Conservation (phyloP, 2,113 vertebrate genomes). For the Capricornis sumatraensis region DNA sequence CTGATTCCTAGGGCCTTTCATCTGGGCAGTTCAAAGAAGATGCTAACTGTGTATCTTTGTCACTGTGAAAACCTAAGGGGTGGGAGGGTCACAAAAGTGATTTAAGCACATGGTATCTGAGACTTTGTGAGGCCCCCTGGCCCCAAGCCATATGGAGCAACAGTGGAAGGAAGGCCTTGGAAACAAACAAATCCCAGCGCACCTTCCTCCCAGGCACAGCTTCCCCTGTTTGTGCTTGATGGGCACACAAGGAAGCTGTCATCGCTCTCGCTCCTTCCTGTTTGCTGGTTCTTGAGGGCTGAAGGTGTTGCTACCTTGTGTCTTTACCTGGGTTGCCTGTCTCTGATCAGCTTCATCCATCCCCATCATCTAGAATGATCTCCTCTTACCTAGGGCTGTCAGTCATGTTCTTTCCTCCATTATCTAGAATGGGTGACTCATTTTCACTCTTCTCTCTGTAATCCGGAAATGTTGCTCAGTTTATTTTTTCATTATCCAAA, state of each 20-base stretch:
- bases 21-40: neutral
- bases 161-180: neutral
- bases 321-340: neutral
- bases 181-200: neutral
- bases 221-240: conserved; percentile 1
- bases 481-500: neutral
- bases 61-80: neutral
- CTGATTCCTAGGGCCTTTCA: neutral
- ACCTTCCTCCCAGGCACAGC: neutral
- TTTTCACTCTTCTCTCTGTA: neutral
- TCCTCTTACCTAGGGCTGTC: neutral
- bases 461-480: neutral
- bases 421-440: neutral
- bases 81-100: neutral
- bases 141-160: neutral
- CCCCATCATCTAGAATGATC: neutral
- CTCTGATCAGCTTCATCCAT: neutral
- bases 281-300: neutral
- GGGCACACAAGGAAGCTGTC: neutral
- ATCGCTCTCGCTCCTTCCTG: neutral
- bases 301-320: neutral
- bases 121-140: neutral
- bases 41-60: neutral
- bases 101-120: neutral
- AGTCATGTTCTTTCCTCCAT: neutral